A percentile compares a stretch with the other conserved stretches of the same genome.
These are phyloP conservation scores for Bombylius major DNA, from an alignment of 2,888 invertebrate species.

Conservation along the genomic window DNA sequence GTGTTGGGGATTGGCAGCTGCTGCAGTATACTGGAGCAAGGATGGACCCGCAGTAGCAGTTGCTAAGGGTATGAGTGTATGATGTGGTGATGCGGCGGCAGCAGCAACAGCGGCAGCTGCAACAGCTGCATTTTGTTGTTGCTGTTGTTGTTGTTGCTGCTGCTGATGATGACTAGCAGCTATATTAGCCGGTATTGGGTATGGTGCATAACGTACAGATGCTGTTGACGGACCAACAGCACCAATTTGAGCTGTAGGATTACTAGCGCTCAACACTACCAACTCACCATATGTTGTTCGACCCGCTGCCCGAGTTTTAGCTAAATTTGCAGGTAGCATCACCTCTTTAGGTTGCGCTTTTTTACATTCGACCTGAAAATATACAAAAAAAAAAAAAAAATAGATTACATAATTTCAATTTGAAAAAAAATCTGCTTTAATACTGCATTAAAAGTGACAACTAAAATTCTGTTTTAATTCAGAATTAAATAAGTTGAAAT, in stretches of 20 bases:
- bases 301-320: constrained; percentile 89
- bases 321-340: constrained; percentile 95
- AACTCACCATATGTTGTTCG: constrained; percentile 98
- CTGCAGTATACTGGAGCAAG: constrained; percentile 44
- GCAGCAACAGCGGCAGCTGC: constrained; percentile 23
- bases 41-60: constrained; percentile 37
- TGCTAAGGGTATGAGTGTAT: constrained; percentile 23
- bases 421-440: not conserved
- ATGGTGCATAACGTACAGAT: constrained; percentile 48
- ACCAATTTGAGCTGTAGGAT: constrained; percentile 41
- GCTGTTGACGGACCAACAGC: constrained; percentile 34
- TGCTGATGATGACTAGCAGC: constrained; percentile 32
- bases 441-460: too few relatives aligned
- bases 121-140: constrained; percentile 30
- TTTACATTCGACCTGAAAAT: constrained; percentile 96
- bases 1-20: constrained; percentile 47
- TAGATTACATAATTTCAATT: not conserved
- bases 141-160: constrained; percentile 31
- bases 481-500: too few relatives aligned
- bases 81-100: constrained; percentile 21
- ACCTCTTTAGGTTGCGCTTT: constrained; percentile 99
- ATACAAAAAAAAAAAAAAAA: not conserved
- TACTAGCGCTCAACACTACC: constrained; percentile 67
- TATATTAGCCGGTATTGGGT: constrained; percentile 44
- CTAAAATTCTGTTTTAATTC: too few relatives aligned